Percentiles rank a stretch among this genome's conserved stretches.
These are phyloP conservation scores for Caenorhabditis briggsae DNA, from an alignment of 1,140 invertebrate genomes.

Conservation along the genomic window DNA sequence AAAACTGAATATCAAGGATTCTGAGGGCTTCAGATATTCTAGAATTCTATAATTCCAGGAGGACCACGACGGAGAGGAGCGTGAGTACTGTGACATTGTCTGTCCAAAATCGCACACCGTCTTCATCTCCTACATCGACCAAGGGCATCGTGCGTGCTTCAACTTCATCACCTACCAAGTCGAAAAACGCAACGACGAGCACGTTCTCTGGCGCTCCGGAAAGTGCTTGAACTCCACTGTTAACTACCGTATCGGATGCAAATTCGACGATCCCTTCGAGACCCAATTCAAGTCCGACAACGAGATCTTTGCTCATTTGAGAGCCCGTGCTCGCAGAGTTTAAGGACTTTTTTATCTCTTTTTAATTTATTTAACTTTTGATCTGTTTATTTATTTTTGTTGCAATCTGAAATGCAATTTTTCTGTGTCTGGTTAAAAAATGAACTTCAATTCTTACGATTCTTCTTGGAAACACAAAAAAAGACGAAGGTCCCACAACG, in stretches of 20 bases:
- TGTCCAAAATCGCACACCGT: conserved; percentile 78
- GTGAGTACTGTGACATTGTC: conserved; percentile 76
- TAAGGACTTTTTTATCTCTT: background rate
- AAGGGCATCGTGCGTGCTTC: conserved; percentile 76
- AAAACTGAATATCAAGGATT: too few relatives aligned
- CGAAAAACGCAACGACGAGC: conserved; percentile 68
- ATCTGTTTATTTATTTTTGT: background rate
- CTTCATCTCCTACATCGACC: conserved; percentile 76
- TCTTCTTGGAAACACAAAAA: too few relatives aligned
- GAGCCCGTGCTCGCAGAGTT: conserved; percentile 60
- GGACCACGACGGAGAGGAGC: conserved; percentile 75
- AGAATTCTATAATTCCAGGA: conserved; percentile 63
- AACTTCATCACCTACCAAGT: conserved; percentile 77
- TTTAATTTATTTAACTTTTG: conserved; percentile 20
- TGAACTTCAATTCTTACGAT: too few relatives aligned
- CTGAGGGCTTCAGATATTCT: too few relatives aligned
- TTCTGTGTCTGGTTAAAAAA: background rate
- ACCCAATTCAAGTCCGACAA: conserved; percentile 76
- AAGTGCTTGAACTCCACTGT: conserved; percentile 76
- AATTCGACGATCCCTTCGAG: conserved; percentile 78
- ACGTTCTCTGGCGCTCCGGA: conserved; percentile 75
- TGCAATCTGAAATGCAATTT: background rate
- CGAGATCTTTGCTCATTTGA: conserved; percentile 73
- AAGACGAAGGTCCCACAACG: too few relatives aligned
- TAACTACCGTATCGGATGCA: conserved; percentile 76